These are phyloP conservation scores for Diarsia brunnea DNA, from an alignment of 2,888 invertebrate species.

Conservation along the genomic window DNA sequence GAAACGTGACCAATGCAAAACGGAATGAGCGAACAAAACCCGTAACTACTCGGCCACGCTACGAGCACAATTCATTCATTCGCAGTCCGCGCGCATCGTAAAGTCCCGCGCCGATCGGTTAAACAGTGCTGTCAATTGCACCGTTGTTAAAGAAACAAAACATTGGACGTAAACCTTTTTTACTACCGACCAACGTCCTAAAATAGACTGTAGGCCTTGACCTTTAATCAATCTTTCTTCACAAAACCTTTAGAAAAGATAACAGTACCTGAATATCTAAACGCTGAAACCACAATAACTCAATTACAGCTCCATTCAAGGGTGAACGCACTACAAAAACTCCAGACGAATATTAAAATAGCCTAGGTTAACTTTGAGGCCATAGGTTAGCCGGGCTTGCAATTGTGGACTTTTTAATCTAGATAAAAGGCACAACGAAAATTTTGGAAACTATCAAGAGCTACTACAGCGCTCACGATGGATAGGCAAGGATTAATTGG, in stretches of 20 bases:
- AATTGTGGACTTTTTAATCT: conserved; percentile 70
- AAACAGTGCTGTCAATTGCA: conserved; percentile 41
- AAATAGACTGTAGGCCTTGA: conserved; percentile 8
- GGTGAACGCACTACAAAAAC: conserved; percentile 32
- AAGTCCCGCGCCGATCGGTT: conserved; percentile 11
- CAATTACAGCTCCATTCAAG: conserved; percentile 22
- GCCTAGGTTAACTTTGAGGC: conserved; percentile 43
- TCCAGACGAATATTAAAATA: conserved; percentile 58
- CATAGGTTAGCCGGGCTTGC: conserved; percentile 42
- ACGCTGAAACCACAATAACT: conserved; percentile 17
- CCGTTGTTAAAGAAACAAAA: conserved; percentile 35
- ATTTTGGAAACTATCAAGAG: conserved; percentile 56
- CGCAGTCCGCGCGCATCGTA: conserved; percentile 38
- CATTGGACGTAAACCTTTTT: conserved; percentile 27
- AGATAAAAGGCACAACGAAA: conserved; percentile 66
- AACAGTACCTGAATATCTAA: not conserved
- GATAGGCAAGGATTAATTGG: conserved; percentile 65
- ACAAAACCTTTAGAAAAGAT: conserved; percentile 1
- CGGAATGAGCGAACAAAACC: conserved; percentile 39
- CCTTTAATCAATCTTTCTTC: conserved; percentile 12
- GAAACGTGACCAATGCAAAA: conserved; percentile 42
- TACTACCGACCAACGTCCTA: conserved; percentile 16
- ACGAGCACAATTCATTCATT: conserved; percentile 46
- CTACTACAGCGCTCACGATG: conserved; percentile 46
- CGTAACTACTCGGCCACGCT: conserved; percentile 21